Evolutionary conservation across 2,797 vertebrate species (phyloP).

Genomic region (Sternarchorhynchus goeldii): DNA sequence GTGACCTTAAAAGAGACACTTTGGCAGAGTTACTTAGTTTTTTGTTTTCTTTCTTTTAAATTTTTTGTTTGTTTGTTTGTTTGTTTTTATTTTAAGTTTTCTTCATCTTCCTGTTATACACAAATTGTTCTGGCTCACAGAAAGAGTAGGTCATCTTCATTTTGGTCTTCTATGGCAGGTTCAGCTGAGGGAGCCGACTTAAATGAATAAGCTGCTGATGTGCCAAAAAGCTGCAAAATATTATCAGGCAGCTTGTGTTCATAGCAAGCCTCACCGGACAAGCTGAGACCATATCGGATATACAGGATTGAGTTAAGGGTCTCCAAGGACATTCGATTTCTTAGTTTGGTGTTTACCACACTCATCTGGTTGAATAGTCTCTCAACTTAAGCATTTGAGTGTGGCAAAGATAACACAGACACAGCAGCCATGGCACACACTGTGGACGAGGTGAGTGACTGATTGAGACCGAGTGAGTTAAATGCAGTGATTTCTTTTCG

Average conservation of each 20-base stretch:
- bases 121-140: conserved; percentile 13
- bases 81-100: neutral
- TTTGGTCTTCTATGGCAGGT: conserved; percentile 12
- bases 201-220: conserved; percentile 45
- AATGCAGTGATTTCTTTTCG: conserved; percentile 12
- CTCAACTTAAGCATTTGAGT: conserved; percentile 16
- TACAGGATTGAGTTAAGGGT: conserved; percentile 49
- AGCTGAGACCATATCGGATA: conserved; percentile 49
- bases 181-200: conserved; percentile 26
- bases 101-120: neutral
- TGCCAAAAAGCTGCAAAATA: conserved; percentile 52
- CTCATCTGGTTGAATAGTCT: conserved; percentile 35
- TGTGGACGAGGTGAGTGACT: neutral
- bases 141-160: conserved; percentile 22
- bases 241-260: conserved; percentile 50
- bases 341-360: conserved; percentile 46
- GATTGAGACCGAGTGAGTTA: conserved; percentile 1
- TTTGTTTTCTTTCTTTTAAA: too few relatives aligned
- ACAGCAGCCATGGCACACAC: too few relatives aligned
- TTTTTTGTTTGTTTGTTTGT: too few relatives aligned
- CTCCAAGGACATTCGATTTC: conserved; percentile 47
- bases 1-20: too few relatives aligned
- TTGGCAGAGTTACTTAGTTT: too few relatives aligned
- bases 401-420: neutral
- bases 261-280: conserved; percentile 52